Percentiles rank a stretch among this genome's conserved stretches.
Conservation (phyloP, 1,140 invertebrate species). For the Euura lappo region DNA sequence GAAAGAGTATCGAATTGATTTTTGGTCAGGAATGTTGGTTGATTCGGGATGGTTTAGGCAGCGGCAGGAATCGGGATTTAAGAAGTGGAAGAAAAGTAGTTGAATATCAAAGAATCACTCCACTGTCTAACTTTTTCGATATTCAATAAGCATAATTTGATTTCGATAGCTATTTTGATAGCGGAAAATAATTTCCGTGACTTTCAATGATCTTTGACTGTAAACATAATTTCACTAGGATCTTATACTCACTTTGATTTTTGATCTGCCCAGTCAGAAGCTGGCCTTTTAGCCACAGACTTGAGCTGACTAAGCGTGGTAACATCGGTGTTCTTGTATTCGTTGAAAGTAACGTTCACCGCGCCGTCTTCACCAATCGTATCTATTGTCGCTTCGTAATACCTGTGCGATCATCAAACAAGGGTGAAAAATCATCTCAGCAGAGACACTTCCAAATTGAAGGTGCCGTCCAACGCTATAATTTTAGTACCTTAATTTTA, state of each 20-base stretch:
- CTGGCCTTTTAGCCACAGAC: slow-evolving; percentile 57
- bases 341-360: slow-evolving; percentile 89
- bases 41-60: background rate
- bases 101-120: background rate
- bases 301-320: slow-evolving; percentile 78
- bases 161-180: no score
- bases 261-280: slow-evolving; percentile 59
- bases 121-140: background rate
- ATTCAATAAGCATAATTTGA: no score
- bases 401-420: slow-evolving; percentile 64
- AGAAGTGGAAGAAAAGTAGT: background rate
- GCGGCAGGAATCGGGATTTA: background rate
- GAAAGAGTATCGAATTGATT: background rate
- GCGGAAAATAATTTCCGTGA: no score
- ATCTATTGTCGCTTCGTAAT: slow-evolving; percentile 91
- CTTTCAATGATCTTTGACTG: no score
- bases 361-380: slow-evolving; percentile 82
- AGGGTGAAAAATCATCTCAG: background rate
- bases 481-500: no score
- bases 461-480: no score
- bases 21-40: background rate
- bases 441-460: background rate
- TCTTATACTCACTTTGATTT: slow-evolving; percentile 57
- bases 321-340: slow-evolving; percentile 83
- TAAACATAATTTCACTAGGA: no score